Conservation (phyloP, 2,888 invertebrate genomes). For the Cephus pygmeus region DNA sequence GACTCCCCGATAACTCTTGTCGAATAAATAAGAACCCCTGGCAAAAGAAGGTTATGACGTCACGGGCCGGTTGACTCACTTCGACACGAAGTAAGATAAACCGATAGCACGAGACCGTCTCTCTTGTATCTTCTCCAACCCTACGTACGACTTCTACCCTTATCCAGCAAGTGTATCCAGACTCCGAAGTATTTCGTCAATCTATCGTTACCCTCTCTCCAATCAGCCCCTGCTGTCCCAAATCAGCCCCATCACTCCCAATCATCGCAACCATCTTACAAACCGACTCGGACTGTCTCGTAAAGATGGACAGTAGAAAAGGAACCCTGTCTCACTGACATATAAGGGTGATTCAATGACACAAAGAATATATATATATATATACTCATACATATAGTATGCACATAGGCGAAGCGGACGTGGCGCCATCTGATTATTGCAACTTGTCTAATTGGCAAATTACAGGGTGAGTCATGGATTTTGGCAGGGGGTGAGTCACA, state of each 20-base stretch:
- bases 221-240: neutral
- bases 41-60: slow-evolving; percentile 7
- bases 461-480: slow-evolving; percentile 48
- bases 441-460: slow-evolving; percentile 58
- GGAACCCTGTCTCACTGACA: neutral
- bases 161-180: neutral
- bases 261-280: neutral
- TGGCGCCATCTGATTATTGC: slow-evolving; percentile 52
- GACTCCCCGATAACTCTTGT: slow-evolving; percentile 26
- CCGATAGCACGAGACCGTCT: neutral
- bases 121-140: neutral
- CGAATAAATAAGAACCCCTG: slow-evolving; percentile 3
- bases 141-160: neutral
- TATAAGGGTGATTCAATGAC: slow-evolving; percentile 16
- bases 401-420: neutral
- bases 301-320: neutral
- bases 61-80: neutral
- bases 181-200: neutral
- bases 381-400: neutral
- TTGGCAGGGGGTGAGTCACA: neutral
- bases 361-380: neutral
- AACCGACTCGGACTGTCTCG: neutral
- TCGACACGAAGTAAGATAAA: neutral
- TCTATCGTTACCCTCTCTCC: neutral
- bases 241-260: neutral